These are phyloP conservation scores for Tiaroga cobitis DNA, from an alignment of 2,797 vertebrate genomes.

Conservation along the genomic window DNA sequence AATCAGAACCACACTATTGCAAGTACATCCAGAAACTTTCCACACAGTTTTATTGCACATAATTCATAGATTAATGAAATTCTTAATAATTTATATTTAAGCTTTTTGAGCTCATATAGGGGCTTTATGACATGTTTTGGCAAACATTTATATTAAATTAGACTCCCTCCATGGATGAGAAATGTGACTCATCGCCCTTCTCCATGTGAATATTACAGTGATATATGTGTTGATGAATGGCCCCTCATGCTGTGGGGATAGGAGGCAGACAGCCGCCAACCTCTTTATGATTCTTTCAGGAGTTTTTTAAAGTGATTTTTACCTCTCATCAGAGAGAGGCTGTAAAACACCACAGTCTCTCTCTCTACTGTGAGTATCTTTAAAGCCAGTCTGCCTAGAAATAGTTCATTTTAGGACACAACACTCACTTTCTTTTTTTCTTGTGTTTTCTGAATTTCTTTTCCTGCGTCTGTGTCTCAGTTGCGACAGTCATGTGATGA, in stretches of 20 bases:
- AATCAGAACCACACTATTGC: not conserved
- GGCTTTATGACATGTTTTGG: not conserved
- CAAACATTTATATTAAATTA: not conserved
- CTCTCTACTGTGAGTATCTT: not conserved
- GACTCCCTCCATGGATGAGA: not conserved
- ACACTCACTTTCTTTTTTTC: not conserved
- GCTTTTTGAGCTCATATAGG: not conserved
- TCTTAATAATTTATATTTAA: not conserved
- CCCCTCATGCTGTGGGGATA: not conserved
- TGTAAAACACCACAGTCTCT: not conserved
- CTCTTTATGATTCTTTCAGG: conserved; percentile 23
- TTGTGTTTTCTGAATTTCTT: conserved; percentile 3
- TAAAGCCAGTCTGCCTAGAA: not conserved
- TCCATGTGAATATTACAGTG: not conserved
- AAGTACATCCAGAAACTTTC: not conserved
- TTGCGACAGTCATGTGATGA: conserved; percentile 8
- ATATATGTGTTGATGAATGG: conserved; percentile 26
- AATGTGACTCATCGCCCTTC: not conserved
- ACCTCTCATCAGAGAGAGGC: not conserved
- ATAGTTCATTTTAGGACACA: conserved; percentile 34
- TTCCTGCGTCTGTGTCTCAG: not conserved
- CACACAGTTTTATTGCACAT: not conserved
- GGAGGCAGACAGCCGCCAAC: not conserved
- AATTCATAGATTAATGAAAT: not conserved
- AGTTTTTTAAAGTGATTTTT: not conserved